Evolutionary conservation across 2,113 vertebrate species (phyloP), one percentile per base, ranked within the genome.

Genomic region (Ceyx margarethae): DNA sequence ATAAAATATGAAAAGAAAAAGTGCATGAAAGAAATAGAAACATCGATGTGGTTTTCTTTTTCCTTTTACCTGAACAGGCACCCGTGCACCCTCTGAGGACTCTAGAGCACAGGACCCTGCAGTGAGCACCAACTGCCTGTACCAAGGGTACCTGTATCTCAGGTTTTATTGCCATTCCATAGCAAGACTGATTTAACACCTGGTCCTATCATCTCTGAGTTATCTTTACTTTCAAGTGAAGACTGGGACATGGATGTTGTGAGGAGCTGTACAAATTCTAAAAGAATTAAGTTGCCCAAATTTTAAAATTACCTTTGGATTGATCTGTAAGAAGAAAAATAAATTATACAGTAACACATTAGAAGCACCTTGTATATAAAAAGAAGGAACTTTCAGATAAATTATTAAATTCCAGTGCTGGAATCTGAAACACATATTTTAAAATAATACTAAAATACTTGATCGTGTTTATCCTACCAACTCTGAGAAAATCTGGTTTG

Each of bases 71-170:
- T 25, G 33, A 42, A 13, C 26, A 15, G 14, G 35, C 68, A 84
- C 29, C 19, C 12, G 4, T 3, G 25, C 25, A 45, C 45, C 48
- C 50, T n/a, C 6, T 31, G n/a, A 62, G 58, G 40, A 77, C 25
- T 21, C 5, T 21, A 10, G 53, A 12, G 20, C 7, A 15, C 1
- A 1, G 46, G 13, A 51, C 74, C 37, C 16, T 0, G 0, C 29
- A 31, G 37, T 9, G 33, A 46, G 37, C 33, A 25, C 29, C 22
- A 64, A 13, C 13, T 12, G 26, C 43, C 51, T 54, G 14, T 21
- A n/a, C n/a, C 19, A 13, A 64, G 5, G 7, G 9, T 31, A 26
- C 9, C 4, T 28, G 53, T 29, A n/a, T n/a, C 25, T 76, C 17
- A 15, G 64, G 15, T 26, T 69, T 60, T 60, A 60, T n/a, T 37